A percentile compares a stretch with the other conserved stretches of the same genome.
Conservation (phyloP, 2,797 vertebrate species). For the Sylvia borin region DNA sequence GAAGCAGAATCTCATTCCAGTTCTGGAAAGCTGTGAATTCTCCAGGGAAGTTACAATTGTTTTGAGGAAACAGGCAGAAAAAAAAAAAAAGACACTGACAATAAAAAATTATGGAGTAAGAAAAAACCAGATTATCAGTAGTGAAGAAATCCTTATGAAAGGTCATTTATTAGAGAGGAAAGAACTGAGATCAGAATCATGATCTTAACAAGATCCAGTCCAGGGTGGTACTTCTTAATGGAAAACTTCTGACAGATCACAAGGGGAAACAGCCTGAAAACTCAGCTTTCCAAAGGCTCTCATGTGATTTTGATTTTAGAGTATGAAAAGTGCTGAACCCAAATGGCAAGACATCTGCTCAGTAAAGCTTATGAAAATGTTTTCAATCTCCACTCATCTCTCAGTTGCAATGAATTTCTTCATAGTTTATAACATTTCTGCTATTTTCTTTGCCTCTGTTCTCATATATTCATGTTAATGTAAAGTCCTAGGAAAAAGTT, state of each 20-base stretch:
- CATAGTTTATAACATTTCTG: neutral
- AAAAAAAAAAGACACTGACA: neutral
- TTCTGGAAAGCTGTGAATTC: neutral
- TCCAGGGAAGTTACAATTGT: neutral
- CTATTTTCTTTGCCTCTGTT: neutral
- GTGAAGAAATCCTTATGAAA: constrained; percentile 35
- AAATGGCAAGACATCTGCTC: constrained; percentile 63
- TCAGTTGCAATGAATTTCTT: constrained; percentile 3
- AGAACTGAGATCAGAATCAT: neutral
- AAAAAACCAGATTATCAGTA: neutral
- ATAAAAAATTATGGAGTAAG: neutral
- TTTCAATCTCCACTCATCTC: constrained; percentile 31
- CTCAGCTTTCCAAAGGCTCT: constrained; percentile 13
- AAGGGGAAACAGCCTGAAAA: constrained; percentile 27
- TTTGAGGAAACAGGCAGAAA: neutral
- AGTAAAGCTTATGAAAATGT: neutral
- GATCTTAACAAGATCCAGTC: constrained; percentile 37
- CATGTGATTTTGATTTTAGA: constrained; percentile 62
- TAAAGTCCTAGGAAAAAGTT: neutral
- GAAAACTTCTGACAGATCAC: constrained; percentile 48
- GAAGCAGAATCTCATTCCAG: neutral
- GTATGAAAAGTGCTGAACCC: constrained; percentile 13
- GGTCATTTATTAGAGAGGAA: constrained; percentile 37
- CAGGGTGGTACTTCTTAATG: constrained; percentile 37
- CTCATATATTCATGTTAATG: neutral